Conservation (phyloP, 2,888 invertebrate genomes). For the Caradrina kadenii region DNA sequence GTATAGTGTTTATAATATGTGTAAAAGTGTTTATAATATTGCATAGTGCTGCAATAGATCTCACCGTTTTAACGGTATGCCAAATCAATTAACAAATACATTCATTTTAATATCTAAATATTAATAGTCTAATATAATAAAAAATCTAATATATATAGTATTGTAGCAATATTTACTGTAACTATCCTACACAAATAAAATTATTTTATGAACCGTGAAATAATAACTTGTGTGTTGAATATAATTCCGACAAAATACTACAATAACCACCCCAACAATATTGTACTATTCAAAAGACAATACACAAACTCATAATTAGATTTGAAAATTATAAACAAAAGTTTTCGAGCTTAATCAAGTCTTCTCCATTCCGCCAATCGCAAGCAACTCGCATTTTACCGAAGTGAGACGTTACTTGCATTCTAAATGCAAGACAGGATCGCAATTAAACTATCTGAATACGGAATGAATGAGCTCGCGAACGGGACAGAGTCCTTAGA, state of each 20-base stretch:
- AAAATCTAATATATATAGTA: too few species aligned
- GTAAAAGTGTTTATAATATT: too few species aligned
- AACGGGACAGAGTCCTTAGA: constrained; percentile 59
- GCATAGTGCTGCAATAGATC: too few species aligned
- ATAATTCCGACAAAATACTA: background rate
- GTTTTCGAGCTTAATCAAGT: constrained; percentile 61
- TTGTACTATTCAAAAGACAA: constrained; percentile 36
- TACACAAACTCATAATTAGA: constrained; percentile 51
- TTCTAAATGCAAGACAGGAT: constrained; percentile 74
- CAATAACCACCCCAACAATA: constrained; percentile 5
- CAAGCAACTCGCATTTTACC: constrained; percentile 55
- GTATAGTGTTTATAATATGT: too few species aligned
- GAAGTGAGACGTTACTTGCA: constrained; percentile 71
- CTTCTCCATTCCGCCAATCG: constrained; percentile 57
- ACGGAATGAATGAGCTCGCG: constrained; percentile 68
- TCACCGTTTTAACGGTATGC: too few species aligned
- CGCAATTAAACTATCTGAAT: constrained; percentile 80
- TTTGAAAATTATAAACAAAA: constrained; percentile 62
- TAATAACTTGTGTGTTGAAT: too few species aligned
- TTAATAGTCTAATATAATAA: too few species aligned
- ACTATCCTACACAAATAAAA: too few species aligned
- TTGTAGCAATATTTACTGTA: too few species aligned
- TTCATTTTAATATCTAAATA: too few species aligned
- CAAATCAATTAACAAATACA: too few species aligned
- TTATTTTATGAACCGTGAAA: background rate